Percentiles rank a stretch among this genome's conserved stretches.
phyloP scores from a whole-genome alignment of 92 coral and sea anemone species.

The Siderastrea siderea region DNA sequence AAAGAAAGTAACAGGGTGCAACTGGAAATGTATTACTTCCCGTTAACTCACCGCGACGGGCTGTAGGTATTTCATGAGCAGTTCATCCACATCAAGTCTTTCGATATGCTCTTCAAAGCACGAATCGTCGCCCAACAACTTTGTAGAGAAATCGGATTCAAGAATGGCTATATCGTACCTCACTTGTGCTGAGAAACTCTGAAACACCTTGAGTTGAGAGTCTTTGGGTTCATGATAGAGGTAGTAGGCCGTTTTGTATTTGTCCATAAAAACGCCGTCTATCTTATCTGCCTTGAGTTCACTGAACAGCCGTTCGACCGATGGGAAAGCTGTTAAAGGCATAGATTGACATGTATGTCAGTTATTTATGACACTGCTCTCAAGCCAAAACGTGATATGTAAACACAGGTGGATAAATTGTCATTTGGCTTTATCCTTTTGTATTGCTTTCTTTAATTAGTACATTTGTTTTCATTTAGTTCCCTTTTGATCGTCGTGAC shows the following conservation, averaged over 20 bases:
- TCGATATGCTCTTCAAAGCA: background rate
- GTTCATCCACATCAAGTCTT: background rate
- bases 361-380: too few relatives aligned
- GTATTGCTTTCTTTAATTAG: too few relatives aligned
- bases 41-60: slow-evolving; percentile 2
- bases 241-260: slow-evolving; percentile 62
- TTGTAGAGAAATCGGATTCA: background rate
- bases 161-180: background rate
- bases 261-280: slow-evolving; percentile 79
- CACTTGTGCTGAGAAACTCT: background rate
- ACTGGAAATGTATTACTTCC: background rate
- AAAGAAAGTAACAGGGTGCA: background rate
- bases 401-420: too few relatives aligned
- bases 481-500: too few relatives aligned
- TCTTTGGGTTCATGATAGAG: slow-evolving; percentile 28
- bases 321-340: background rate
- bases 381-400: too few relatives aligned
- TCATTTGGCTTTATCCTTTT: too few relatives aligned
- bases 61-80: slow-evolving; percentile 2
- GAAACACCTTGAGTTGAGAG: slow-evolving; percentile 53
- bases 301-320: slow-evolving; percentile 10
- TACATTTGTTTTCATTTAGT: too few relatives aligned
- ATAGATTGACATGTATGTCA: background rate
- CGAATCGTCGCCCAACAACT: background rate
- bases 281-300: slow-evolving; percentile 12